These are phyloP conservation scores for Oligia fasciuncula DNA, from an alignment of 2,888 invertebrate species.

Conservation along the genomic window DNA sequence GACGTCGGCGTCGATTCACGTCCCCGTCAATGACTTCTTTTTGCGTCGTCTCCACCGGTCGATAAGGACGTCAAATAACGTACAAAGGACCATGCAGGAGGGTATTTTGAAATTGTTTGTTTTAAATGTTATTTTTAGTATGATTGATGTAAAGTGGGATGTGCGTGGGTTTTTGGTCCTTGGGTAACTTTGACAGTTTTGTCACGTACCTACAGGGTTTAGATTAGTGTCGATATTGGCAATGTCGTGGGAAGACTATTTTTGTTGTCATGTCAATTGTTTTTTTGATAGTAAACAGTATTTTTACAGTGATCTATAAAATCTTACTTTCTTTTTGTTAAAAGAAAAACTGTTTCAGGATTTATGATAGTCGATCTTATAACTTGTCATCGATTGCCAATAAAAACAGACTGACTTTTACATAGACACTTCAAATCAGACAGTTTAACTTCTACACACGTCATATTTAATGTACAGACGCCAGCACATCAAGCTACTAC, in stretches of 20 bases:
- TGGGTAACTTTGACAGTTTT: not conserved
- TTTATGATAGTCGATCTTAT: not conserved
- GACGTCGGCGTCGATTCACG: conserved; percentile 62
- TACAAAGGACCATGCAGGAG: conserved; percentile 52
- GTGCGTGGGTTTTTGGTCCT: conserved; percentile 22
- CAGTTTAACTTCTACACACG: conserved; percentile 8
- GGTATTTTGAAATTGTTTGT: conserved; percentile 59
- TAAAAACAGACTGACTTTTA: conserved; percentile 12
- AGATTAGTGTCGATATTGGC: conserved; percentile 28
- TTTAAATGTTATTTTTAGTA: conserved; percentile 61
- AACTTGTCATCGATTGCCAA: conserved; percentile 11
- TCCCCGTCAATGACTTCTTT: conserved; percentile 58
- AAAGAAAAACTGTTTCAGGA: not conserved
- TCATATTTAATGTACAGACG: conserved; percentile 20
- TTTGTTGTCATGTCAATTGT: not conserved
- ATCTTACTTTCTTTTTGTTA: not conserved
- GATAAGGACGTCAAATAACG: conserved; percentile 71
- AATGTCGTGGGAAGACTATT: not conserved
- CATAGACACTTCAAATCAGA: conserved; percentile 45
- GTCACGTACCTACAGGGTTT: conserved; percentile 22
- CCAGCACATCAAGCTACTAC: too few species aligned
- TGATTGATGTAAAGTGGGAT: conserved; percentile 50
- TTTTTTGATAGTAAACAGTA: not conserved
- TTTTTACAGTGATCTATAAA: not conserved
- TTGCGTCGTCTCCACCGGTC: conserved; percentile 67